Evolutionary conservation across 2,797 vertebrate species (phyloP).

Genomic region (Bovichtus variegatus): DNA sequence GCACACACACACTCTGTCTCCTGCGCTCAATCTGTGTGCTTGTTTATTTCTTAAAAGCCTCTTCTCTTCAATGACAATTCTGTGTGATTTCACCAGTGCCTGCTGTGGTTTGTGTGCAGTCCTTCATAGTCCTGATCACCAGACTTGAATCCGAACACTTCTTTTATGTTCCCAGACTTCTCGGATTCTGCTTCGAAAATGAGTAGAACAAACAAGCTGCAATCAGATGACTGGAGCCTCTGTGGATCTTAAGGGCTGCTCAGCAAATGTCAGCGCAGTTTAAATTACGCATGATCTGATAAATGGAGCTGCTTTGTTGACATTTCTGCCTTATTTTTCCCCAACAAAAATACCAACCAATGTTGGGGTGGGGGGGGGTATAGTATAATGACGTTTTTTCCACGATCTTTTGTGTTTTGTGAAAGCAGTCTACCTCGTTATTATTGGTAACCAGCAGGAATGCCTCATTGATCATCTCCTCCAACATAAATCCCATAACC

Average conservation of each 20-base stretch:
- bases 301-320: slow-evolving; percentile 60
- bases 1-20: background rate
- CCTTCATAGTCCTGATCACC: slow-evolving; percentile 57
- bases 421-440: background rate
- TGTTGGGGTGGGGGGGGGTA: background rate
- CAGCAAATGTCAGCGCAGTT: slow-evolving; percentile 76
- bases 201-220: slow-evolving; percentile 64
- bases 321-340: slow-evolving; percentile 32
- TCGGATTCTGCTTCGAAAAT: slow-evolving; percentile 43
- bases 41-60: slow-evolving; percentile 35
- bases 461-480: background rate
- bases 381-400: slow-evolving; percentile 8
- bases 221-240: slow-evolving; percentile 62
- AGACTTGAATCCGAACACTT: slow-evolving; percentile 64
- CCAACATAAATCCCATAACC: background rate
- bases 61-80: slow-evolving; percentile 30
- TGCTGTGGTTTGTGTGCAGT: slow-evolving; percentile 28
- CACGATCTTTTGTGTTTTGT: background rate
- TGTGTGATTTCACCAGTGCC: slow-evolving; percentile 33
- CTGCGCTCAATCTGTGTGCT: slow-evolving; percentile 7
- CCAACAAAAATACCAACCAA: slow-evolving; percentile 29
- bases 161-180: slow-evolving; percentile 71
- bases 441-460: slow-evolving; percentile 1
- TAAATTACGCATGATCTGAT: slow-evolving; percentile 69
- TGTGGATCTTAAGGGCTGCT: slow-evolving; percentile 63